These are phyloP conservation scores for Campaea margaritaria DNA, from an alignment of 2,888 invertebrate species.

Conservation along the genomic window DNA sequence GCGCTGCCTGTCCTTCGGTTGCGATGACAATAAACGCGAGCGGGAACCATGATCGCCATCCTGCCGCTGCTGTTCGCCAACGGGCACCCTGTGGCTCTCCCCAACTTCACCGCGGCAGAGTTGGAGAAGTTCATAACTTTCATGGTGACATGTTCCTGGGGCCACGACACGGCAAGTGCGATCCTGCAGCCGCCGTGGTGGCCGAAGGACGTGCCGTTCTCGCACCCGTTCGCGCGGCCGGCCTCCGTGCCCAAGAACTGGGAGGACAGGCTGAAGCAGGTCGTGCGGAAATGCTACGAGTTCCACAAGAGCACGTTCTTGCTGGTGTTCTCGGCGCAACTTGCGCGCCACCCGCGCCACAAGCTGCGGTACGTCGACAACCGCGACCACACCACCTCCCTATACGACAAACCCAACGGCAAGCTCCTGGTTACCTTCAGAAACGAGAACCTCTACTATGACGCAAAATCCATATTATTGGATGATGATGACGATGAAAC, in stretches of 20 bases:
- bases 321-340: constrained; percentile 88
- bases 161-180: constrained; percentile 85
- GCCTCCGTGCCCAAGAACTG: constrained; percentile 77
- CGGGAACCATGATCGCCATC: constrained; percentile 88
- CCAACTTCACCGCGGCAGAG: constrained; percentile 86
- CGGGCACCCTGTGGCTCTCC: constrained; percentile 88
- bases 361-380: constrained; percentile 89
- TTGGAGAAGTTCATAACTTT: constrained; percentile 90
- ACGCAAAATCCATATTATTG: constrained; percentile 45
- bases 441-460: constrained; percentile 89
- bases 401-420: constrained; percentile 87
- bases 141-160: constrained; percentile 91
- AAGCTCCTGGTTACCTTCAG: constrained; percentile 90
- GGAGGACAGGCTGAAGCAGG: constrained; percentile 86
- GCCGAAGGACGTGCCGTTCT: constrained; percentile 87
- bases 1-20: constrained; percentile 68
- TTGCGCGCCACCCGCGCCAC: constrained; percentile 87
- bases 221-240: constrained; percentile 87
- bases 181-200: constrained; percentile 89
- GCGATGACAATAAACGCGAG: constrained; percentile 78
- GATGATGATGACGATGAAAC: constrained; percentile 34
- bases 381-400: constrained; percentile 89
- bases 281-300: constrained; percentile 89
- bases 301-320: constrained; percentile 90
- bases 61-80: constrained; percentile 89